Evolutionary conservation across 2,888 invertebrate genomes (phyloP).

Genomic region (Pandemis heparana): DNA sequence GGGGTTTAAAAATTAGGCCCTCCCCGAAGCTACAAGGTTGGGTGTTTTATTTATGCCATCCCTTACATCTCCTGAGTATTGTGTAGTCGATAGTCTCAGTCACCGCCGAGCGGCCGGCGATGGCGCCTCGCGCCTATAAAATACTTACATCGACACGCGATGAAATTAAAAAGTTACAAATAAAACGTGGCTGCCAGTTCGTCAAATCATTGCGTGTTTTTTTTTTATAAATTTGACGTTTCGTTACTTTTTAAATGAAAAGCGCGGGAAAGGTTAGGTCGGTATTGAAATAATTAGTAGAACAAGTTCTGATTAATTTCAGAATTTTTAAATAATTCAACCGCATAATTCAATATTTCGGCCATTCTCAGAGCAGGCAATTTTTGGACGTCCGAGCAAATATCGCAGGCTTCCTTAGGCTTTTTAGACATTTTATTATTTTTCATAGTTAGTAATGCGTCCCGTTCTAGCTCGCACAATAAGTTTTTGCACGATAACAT

Average conservation of each 20-base stretch:
- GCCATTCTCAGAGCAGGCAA: too few relatives aligned
- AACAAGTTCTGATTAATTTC: too few relatives aligned
- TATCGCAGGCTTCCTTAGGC: too few relatives aligned
- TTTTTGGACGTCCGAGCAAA: too few relatives aligned
- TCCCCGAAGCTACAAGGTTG: not conserved
- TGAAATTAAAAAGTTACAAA: not conserved
- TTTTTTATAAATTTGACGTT: not conserved
- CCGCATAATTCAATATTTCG: too few relatives aligned
- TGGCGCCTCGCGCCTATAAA: constrained; percentile 40
- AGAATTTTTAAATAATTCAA: too few relatives aligned
- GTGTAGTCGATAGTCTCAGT: constrained; percentile 52
- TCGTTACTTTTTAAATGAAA: not conserved
- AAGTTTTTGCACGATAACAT: too few relatives aligned
- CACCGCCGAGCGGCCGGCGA: constrained; percentile 42
- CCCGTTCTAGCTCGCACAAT: too few relatives aligned
- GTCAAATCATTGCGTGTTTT: not conserved
- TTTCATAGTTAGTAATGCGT: too few relatives aligned
- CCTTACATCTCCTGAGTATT: constrained; percentile 42
- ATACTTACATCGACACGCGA: constrained; percentile 13
- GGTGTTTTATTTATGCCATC: constrained; percentile 35
- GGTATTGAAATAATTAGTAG: not conserved
- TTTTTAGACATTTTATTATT: too few relatives aligned
- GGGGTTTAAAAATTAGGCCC: not conserved
- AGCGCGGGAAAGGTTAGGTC: not conserved
- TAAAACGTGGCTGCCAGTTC: not conserved